phyloP scores from a whole-genome alignment of 30 jellyfish, hydroid and myxozoan genomes.

The Catostylus mosaicus region DNA sequence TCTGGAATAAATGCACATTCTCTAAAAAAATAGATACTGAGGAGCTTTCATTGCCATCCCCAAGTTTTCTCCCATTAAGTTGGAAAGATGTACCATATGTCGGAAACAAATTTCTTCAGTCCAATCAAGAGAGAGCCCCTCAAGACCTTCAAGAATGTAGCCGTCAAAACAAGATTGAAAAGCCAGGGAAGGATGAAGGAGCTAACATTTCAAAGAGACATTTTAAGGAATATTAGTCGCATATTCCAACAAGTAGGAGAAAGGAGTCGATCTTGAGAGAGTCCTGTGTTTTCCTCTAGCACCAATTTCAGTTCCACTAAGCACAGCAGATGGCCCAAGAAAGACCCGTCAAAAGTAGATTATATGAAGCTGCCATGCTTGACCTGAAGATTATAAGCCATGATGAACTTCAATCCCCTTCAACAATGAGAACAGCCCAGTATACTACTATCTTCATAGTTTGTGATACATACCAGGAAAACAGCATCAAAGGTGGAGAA shows the following conservation, averaged over 20 bases:
- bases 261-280: constrained; percentile 28
- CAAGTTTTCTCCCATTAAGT: constrained; percentile 1
- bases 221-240: constrained; percentile 12
- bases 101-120: not conserved
- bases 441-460: constrained; percentile 5
- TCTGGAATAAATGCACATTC: constrained; percentile 29
- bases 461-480: constrained; percentile 46
- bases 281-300: constrained; percentile 34
- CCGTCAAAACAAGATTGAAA: constrained; percentile 27
- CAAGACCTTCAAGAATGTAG: constrained; percentile 23
- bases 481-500: constrained; percentile 53
- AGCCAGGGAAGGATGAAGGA: constrained; percentile 9
- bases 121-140: constrained; percentile 28
- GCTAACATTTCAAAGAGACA: too few species aligned
- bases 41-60: constrained; percentile 18
- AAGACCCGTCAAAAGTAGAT: constrained; percentile 33
- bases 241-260: not conserved
- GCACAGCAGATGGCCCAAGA: constrained; percentile 39
- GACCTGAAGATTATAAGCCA: constrained; percentile 29
- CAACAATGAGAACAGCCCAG: not conserved
- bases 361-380: constrained; percentile 32
- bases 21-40: constrained; percentile 26
- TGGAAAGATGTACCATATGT: constrained; percentile 18
- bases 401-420: not conserved
- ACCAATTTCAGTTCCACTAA: constrained; percentile 35